Conservation (phyloP, 2,797 vertebrate genomes). For the Chaetophractus vellerosus region DNA sequence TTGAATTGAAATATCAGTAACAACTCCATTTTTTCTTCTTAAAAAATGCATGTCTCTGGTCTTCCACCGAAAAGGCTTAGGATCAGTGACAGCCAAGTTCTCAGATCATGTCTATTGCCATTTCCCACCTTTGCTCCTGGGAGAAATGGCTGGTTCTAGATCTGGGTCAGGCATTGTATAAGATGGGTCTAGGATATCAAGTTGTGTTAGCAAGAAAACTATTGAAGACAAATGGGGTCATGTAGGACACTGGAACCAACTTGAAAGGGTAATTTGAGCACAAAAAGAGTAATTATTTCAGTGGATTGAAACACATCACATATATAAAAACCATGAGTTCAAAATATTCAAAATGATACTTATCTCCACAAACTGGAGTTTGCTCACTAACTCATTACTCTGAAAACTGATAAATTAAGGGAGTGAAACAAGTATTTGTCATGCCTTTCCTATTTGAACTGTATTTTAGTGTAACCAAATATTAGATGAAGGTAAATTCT, state of each 20-base stretch:
- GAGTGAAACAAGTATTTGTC: background rate
- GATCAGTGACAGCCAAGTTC: background rate
- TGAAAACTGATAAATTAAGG: background rate
- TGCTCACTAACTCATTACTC: background rate
- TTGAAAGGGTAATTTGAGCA: background rate
- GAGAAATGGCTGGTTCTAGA: no score
- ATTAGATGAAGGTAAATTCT: background rate
- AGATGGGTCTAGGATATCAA: background rate
- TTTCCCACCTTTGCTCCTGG: no score
- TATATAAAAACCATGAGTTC: background rate
- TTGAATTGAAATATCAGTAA: background rate
- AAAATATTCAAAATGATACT: constrained; percentile 18
- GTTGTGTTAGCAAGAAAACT: background rate
- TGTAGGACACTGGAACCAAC: background rate
- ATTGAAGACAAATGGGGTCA: background rate
- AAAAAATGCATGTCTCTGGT: background rate
- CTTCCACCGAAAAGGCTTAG: background rate
- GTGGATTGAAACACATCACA: background rate
- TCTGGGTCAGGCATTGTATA: no score
- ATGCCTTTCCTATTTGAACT: constrained; percentile 4
- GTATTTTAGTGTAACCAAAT: background rate
- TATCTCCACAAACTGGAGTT: background rate
- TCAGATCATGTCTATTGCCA: no score
- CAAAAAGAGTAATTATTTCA: background rate
- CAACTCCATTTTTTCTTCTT: background rate